Evolutionary conservation across 1,140 invertebrate species (phyloP), one percentile per base, ranked within the genome.

Genomic region (Polypedilum pembai): DNA sequence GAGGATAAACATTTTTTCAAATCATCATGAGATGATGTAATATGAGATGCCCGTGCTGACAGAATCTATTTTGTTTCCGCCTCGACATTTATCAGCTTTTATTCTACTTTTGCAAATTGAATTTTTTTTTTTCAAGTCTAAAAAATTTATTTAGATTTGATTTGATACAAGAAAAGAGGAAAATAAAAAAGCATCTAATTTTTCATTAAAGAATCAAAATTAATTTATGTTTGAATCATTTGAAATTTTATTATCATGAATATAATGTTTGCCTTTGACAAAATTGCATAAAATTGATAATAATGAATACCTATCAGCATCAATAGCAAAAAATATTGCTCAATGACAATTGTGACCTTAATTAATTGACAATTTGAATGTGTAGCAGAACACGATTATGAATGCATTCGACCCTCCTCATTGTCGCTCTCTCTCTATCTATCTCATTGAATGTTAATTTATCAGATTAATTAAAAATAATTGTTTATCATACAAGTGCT

Each of bases 381-480:
- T 45, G 15, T 8, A 45, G 41, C 15, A 45, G 10, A 41, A 45
- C 41, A 45, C 41, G 3, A 4, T 15, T 12, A 56, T n/a, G 45
- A n/a, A 15, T 12, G 3, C 4, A 15, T 4, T 12, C 10, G 3
- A 15, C 45, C 45, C 4, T 56, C 12, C 4, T 56, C 12, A 56
- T 3, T 33, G 5, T 56, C 24, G 24, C 24, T 33, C 5, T 1
- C 24, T 33, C 24, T 33, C 24, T n/a, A n/a, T 33, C 24, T 33
- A 5, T 33, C 45, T 56, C 45, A 56, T 56, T 56, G 45, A 56
- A 56, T 56, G 45, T 56, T 56, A 56, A 56, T 56, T 56, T 56
- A 56, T 56, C 45, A 56, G 45, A 56, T 56, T 56, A 56, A 56
- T 56, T 56, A 56, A 56, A 56, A 56, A 56, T n/a, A 56, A 56